A percentile compares a stretch with the other conserved stretches of the same genome.
These are phyloP conservation scores for Microctonus brassicae DNA, from an alignment of 2,888 invertebrate genomes.

Conservation along the genomic window DNA sequence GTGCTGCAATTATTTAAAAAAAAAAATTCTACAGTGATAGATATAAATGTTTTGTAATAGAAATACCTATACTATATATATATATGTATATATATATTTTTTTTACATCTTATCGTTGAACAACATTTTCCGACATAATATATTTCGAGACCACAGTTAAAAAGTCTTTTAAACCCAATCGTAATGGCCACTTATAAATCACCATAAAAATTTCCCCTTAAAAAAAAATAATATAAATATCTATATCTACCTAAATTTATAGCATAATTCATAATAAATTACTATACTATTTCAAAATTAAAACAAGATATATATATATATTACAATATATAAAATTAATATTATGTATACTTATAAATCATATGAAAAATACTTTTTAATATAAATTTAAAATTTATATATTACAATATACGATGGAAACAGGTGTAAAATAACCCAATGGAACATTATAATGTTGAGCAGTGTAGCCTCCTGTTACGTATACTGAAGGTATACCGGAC, in stretches of 20 bases:
- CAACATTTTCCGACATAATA: background rate
- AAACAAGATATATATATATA: background rate
- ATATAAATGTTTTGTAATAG: background rate
- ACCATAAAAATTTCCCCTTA: background rate
- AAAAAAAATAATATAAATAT: background rate
- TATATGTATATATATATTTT: background rate
- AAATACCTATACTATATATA: background rate
- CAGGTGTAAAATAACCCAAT: constrained; percentile 18
- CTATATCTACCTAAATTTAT: background rate
- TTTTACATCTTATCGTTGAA: background rate
- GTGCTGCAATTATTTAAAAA: background rate
- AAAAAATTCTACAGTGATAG: background rate
- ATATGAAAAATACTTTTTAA: no score
- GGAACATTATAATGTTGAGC: constrained; percentile 72
- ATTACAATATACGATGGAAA: background rate
- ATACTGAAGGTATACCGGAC: constrained; percentile 99
- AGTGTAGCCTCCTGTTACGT: constrained; percentile 99
- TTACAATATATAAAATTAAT: background rate
- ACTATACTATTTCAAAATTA: background rate
- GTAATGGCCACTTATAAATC: constrained; percentile 3
- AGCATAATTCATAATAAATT: background rate
- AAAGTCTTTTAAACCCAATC: background rate
- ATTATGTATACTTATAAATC: background rate
- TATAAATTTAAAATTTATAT: no score
- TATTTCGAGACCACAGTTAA: background rate